These are phyloP conservation scores for Platygyra sinensis DNA, from an alignment of 64 coral and sea anemone genomes.

Conservation along the genomic window DNA sequence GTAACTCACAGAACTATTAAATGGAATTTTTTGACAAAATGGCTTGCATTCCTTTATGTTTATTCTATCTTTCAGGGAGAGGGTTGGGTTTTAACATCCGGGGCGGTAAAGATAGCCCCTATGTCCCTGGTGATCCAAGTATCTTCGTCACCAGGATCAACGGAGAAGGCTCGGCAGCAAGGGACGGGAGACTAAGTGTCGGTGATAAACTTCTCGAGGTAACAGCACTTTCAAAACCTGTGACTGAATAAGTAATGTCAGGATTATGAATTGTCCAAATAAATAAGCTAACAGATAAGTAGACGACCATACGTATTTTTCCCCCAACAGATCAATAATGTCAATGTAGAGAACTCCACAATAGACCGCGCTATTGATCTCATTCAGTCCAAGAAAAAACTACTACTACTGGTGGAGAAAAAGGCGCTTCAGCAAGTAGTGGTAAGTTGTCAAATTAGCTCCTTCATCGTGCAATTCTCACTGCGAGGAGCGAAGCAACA, in stretches of 20 bases:
- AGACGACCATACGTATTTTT: not conserved
- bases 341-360: constrained; percentile 58
- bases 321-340: constrained; percentile 56
- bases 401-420: constrained; percentile 67
- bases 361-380: constrained; percentile 68
- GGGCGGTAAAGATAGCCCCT: constrained; percentile 84
- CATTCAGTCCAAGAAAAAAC: constrained; percentile 74
- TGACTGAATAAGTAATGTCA: not conserved
- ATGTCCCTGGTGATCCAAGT: constrained; percentile 81
- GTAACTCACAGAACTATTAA: not conserved
- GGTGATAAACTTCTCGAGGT: constrained; percentile 93
- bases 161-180: constrained; percentile 74
- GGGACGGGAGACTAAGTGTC: constrained; percentile 74
- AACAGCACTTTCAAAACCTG: not conserved
- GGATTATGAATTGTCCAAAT: too few species aligned
- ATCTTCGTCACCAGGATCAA: constrained; percentile 90
- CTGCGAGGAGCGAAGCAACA: too few species aligned
- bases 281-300: not conserved
- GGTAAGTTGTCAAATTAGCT: constrained; percentile 46
- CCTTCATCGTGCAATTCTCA: too few species aligned
- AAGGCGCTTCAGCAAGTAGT: constrained; percentile 78
- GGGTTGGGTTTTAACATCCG: constrained; percentile 93
- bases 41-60: not conserved
- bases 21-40: too few species aligned
- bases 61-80: constrained; percentile 23